phyloP scores from a whole-genome alignment of 1,140 invertebrate genomes.

The Lysiphlebus fabarum region DNA sequence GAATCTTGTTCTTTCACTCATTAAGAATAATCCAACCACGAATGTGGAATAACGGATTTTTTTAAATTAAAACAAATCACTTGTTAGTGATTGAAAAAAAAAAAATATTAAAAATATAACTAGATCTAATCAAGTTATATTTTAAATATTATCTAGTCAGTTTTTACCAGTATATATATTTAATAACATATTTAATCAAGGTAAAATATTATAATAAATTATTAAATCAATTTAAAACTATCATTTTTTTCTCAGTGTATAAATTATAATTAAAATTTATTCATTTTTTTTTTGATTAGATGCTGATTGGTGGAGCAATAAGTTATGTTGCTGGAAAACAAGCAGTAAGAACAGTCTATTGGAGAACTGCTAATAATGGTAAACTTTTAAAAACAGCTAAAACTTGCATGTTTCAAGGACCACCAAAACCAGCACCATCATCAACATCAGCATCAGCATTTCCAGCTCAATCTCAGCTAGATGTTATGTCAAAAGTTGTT shows the following conservation, averaged over 20 bases:
- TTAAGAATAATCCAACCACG: constrained; percentile 6
- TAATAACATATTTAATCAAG: constrained; percentile 8
- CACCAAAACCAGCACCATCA: constrained; percentile 48
- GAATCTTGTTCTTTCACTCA: not conserved
- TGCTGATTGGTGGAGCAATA: constrained; percentile 58
- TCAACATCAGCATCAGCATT: constrained; percentile 36
- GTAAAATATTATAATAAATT: not conserved
- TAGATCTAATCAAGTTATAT: constrained; percentile 4
- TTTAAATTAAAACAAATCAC: not conserved
- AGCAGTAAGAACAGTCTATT: constrained; percentile 69
- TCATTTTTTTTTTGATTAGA: constrained; percentile 27
- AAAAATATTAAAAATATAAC: not conserved
- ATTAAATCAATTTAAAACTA: not conserved
- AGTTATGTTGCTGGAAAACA: constrained; percentile 67
- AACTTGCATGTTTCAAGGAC: constrained; percentile 60
- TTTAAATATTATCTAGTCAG: constrained; percentile 11
- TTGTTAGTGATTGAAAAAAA: not conserved
- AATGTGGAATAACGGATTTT: constrained; percentile 21
- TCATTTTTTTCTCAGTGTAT: not conserved
- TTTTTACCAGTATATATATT: constrained; percentile 9
- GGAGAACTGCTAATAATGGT: constrained; percentile 59
- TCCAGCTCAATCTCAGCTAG: constrained; percentile 29
- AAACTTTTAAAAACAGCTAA: constrained; percentile 61
- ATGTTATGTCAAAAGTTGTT: constrained; percentile 27
- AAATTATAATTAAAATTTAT: constrained; percentile 14